Evolutionary conservation across 53 echinoderm and acorn worm species (phyloP).

Genomic region (Holothuria scabra): DNA sequence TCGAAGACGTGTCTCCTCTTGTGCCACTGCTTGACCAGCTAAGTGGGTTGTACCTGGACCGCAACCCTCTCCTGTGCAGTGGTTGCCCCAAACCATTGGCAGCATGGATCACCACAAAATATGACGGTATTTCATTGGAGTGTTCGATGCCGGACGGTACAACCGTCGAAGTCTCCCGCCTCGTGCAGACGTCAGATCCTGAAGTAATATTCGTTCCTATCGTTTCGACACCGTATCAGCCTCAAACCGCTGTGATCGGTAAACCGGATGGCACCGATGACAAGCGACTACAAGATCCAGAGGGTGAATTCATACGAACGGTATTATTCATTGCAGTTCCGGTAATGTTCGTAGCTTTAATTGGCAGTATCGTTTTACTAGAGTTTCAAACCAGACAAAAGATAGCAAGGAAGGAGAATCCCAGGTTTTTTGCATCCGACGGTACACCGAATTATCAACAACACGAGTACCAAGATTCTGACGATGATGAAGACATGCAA

Average conservation of each 20-base stretch:
- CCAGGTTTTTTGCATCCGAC: no score
- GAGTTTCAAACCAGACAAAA: constrained; percentile 19
- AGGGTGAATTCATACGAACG: neutral
- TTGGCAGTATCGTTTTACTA: constrained; percentile 13
- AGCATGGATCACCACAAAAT: neutral
- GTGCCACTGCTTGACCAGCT: constrained; percentile 15
- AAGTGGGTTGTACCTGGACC: neutral
- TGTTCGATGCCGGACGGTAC: constrained; percentile 18
- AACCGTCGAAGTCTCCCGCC: neutral
- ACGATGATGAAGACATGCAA: no score
- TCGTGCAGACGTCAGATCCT: neutral
- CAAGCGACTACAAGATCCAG: neutral
- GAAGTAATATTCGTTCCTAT: neutral
- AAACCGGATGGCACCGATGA: neutral
- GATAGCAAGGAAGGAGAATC: neutral
- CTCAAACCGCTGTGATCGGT: neutral
- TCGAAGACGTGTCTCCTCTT: constrained; percentile 9
- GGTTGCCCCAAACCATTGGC: neutral
- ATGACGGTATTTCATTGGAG: neutral
- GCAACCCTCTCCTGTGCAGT: constrained; percentile 22
- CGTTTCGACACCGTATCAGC: neutral
- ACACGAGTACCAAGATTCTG: no score
- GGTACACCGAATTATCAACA: no score
- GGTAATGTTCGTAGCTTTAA: neutral
- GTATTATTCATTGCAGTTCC: constrained; percentile 4